These are phyloP conservation scores for Equus quagga DNA, from an alignment of 2,113 vertebrate genomes.

Conservation along the genomic window DNA sequence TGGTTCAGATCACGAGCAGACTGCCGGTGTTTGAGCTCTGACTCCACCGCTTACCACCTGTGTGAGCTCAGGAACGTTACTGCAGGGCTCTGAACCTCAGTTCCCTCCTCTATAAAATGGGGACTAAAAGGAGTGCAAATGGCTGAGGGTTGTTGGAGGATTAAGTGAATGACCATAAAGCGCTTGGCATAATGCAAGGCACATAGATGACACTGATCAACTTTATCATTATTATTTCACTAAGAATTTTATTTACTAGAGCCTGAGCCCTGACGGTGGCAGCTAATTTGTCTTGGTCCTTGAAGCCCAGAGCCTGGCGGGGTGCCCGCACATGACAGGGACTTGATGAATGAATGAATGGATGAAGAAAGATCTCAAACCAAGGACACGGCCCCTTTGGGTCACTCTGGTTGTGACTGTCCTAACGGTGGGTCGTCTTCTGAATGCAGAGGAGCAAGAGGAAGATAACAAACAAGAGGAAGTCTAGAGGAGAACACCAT, in stretches of 20 bases:
- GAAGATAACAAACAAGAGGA: neutral
- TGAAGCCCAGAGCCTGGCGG: neutral
- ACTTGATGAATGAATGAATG: neutral
- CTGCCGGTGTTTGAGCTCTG: neutral
- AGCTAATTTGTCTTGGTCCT: neutral
- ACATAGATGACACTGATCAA: neutral
- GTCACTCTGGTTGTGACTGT: neutral
- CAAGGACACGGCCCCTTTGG: neutral
- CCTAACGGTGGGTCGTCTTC: neutral
- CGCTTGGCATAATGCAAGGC: neutral
- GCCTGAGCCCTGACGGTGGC: neutral
- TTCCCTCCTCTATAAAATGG: neutral
- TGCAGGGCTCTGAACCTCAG: neutral
- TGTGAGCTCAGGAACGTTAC: neutral
- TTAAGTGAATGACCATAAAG: neutral
- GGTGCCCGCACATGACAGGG: accelerated
- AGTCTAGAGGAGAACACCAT: neutral
- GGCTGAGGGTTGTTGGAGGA: neutral
- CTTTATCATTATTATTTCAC: neutral
- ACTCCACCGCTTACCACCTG: neutral
- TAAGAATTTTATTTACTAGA: neutral
- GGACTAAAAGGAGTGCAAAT: neutral
- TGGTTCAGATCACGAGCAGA: neutral
- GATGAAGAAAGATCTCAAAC: neutral
- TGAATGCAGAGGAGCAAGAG: neutral